phyloP scores from a whole-genome alignment of 1,140 invertebrate species.

The Glossosoma conforme region DNA sequence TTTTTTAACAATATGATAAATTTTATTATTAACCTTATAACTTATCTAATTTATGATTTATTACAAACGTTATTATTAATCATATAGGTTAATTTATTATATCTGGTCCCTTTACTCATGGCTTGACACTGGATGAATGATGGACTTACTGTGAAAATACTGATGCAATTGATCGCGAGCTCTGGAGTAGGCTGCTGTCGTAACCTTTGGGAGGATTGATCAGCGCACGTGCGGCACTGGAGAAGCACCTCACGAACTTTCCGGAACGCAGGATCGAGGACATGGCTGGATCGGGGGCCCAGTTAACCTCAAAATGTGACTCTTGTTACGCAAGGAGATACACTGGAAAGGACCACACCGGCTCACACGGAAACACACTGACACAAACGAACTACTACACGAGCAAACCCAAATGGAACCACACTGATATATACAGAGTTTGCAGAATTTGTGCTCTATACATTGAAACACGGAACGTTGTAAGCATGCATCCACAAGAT shows the following conservation, averaged over 20 bases:
- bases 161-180: conserved; percentile 10
- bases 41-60: neutral
- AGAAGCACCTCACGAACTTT: conserved; percentile 16
- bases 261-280: conserved; percentile 13
- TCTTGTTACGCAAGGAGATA: conserved; percentile 16
- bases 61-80: conserved; percentile 1
- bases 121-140: too few relatives aligned
- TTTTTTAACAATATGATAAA: neutral
- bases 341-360: conserved; percentile 6
- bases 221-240: conserved; percentile 7
- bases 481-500: too few relatives aligned
- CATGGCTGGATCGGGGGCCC: conserved; percentile 3
- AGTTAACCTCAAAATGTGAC: conserved; percentile 15
- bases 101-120: too few relatives aligned
- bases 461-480: too few relatives aligned
- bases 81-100: too few relatives aligned
- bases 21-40: neutral
- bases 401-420: too few relatives aligned
- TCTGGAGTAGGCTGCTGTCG: conserved; percentile 14
- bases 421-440: too few relatives aligned
- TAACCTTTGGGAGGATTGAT: conserved; percentile 7
- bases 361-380: too few relatives aligned
- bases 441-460: too few relatives aligned
- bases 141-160: conserved; percentile 13
- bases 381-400: too few relatives aligned